Percentiles rank a stretch among this genome's conserved stretches.
Conservation (phyloP, 2,888 invertebrate species). For the Drosophila rubida region DNA sequence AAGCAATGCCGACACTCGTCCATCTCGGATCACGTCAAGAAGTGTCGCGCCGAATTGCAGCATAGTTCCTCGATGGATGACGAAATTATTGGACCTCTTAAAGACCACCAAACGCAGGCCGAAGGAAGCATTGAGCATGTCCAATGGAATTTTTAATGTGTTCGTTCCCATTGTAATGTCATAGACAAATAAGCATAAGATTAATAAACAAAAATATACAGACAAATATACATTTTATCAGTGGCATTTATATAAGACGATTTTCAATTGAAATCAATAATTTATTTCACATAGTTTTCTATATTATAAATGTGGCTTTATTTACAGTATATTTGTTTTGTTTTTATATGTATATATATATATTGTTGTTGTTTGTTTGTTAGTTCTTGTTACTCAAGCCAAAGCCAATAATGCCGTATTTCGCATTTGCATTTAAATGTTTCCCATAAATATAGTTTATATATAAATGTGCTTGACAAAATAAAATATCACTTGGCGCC, state of each 20-base stretch:
- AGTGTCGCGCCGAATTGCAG: conserved; percentile 73
- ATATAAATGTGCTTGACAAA: conserved; percentile 20
- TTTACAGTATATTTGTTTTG: conserved; percentile 60
- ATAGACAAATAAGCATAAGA: conserved; percentile 11
- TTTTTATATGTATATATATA: conserved; percentile 14
- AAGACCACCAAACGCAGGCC: conserved; percentile 4
- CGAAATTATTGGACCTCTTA: conserved; percentile 31
- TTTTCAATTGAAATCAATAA: conserved; percentile 38
- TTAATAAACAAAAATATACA: conserved; percentile 26
- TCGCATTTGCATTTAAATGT: conserved; percentile 25
- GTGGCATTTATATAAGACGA: background rate
- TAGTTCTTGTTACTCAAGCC: conserved; percentile 48
- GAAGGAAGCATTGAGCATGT: conserved; percentile 20
- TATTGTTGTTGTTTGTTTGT: conserved; percentile 10
- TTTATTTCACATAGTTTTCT: conserved; percentile 56
- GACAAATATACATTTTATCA: background rate
- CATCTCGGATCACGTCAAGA: conserved; percentile 81
- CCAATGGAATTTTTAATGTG: conserved; percentile 49
- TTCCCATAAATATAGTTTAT: conserved; percentile 20
- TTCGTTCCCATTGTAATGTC: conserved; percentile 20
- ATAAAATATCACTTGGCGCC: conserved; percentile 53
- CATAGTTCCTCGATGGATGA: conserved; percentile 78
- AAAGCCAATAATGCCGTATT: conserved; percentile 50
- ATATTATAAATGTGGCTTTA: conserved; percentile 67
- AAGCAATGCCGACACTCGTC: conserved; percentile 87